Percentiles rank a stretch among this genome's conserved stretches.
These are phyloP conservation scores for Origma solitaria DNA, from an alignment of 2,113 vertebrate genomes.

Conservation along the genomic window DNA sequence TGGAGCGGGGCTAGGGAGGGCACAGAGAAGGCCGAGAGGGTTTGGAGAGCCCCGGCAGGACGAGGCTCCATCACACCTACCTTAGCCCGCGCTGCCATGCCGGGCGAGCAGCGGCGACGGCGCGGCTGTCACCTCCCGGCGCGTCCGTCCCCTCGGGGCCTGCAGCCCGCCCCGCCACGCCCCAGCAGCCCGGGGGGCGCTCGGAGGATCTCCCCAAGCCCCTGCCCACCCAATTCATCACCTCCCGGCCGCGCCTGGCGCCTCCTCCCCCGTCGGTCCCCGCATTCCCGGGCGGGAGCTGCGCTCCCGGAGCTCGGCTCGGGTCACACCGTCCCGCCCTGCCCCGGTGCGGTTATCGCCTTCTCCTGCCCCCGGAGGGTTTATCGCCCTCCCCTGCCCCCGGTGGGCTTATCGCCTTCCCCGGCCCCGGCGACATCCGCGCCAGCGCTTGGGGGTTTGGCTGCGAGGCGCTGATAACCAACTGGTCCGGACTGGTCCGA, in stretches of 20 bases:
- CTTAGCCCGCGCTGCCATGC: neutral
- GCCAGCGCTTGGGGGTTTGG: neutral
- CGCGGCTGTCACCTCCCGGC: neutral
- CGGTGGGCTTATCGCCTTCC: fast-evolving
- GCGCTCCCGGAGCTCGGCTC: fast-evolving
- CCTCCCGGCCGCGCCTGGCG: neutral
- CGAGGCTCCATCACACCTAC: neutral
- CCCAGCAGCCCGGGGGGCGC: neutral
- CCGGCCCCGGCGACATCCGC: fast-evolving
- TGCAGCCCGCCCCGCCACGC: fast-evolving
- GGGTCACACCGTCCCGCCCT: neutral
- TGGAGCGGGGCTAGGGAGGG: fast-evolving
- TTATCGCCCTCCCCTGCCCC: too few relatives aligned
- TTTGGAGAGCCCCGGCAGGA: neutral
- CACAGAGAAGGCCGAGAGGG: neutral
- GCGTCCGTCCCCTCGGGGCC: neutral
- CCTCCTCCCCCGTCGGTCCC: neutral
- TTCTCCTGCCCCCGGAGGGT: too few relatives aligned
- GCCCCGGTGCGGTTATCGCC: too few relatives aligned
- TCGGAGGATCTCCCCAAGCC: neutral
- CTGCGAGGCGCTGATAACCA: neutral
- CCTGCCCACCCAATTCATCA: fast-evolving
- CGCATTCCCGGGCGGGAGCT: neutral
- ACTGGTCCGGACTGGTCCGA: neutral
- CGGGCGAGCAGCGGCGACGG: neutral